A percentile compares a stretch with the other conserved stretches of the same genome.
These are phyloP conservation scores for Tachuris rubrigastra DNA, from an alignment of 2,113 vertebrate genomes.

Conservation along the genomic window DNA sequence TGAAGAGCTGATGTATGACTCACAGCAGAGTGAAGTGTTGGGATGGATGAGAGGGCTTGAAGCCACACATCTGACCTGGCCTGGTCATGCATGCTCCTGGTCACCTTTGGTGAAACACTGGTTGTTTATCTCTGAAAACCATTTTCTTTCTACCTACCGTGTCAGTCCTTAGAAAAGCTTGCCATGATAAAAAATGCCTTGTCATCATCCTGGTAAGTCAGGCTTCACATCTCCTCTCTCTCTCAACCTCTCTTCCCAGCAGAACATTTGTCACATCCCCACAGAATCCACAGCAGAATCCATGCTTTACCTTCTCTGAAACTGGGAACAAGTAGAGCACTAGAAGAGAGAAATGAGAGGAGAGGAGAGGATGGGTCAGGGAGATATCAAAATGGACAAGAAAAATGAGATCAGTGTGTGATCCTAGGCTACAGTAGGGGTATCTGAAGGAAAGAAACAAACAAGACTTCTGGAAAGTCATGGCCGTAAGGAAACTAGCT, in stretches of 20 bases:
- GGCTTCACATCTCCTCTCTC: background rate
- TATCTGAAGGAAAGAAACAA: background rate
- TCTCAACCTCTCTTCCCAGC: background rate
- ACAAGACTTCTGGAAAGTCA: background rate
- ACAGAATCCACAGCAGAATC: background rate
- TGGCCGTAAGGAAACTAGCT: background rate
- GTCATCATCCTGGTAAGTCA: background rate
- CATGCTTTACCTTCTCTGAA: background rate
- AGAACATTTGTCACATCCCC: background rate
- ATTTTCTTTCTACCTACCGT: background rate
- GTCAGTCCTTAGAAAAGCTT: background rate
- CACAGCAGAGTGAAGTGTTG: background rate
- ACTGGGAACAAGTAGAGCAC: background rate
- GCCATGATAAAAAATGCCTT: background rate
- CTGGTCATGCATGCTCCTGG: background rate
- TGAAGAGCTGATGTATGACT: background rate
- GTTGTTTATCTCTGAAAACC: background rate
- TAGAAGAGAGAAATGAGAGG: background rate
- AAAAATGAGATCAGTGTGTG: background rate
- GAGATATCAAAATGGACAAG: background rate
- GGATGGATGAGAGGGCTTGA: accelerated
- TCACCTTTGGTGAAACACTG: background rate
- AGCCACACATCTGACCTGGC: background rate
- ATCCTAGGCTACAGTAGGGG: background rate
- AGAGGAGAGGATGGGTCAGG: background rate